phyloP scores from a whole-genome alignment of 2,797 vertebrate species.

The Phataginus tricuspis region DNA sequence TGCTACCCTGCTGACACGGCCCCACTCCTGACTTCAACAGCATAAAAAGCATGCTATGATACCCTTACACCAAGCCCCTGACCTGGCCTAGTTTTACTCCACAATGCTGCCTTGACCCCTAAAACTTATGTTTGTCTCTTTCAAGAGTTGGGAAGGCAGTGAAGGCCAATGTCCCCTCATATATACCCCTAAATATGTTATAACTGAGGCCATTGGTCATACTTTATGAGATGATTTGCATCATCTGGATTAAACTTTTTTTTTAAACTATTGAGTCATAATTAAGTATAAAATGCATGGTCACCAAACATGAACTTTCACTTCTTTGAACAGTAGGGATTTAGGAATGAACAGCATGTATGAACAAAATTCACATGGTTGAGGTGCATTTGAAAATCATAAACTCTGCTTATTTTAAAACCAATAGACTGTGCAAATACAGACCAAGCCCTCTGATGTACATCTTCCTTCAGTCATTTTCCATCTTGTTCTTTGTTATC shows the following conservation, averaged over 20 bases:
- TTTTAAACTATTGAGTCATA: rapidly evolving
- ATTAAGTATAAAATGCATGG: background rate
- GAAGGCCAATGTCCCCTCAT: background rate
- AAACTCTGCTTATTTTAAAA: background rate
- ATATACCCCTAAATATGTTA: background rate
- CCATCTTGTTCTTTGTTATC: background rate
- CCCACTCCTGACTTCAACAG: background rate
- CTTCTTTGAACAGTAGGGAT: background rate
- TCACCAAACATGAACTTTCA: too few relatives aligned
- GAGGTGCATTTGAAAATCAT: background rate
- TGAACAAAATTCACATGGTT: background rate
- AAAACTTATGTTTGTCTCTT: background rate
- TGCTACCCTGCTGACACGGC: background rate
- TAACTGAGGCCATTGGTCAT: background rate
- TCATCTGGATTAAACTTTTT: background rate
- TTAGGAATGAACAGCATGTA: background rate
- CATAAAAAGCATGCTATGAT: background rate
- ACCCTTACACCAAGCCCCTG: rapidly evolving
- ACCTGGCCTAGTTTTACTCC: background rate
- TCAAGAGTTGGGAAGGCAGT: background rate
- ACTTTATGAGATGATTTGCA: background rate
- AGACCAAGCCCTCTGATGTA: rapidly evolving
- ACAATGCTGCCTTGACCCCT: background rate
- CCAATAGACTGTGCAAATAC: background rate
- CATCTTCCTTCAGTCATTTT: background rate